Conservation (phyloP, 2,113 vertebrate species). For the Thamnophis sirtalis region DNA sequence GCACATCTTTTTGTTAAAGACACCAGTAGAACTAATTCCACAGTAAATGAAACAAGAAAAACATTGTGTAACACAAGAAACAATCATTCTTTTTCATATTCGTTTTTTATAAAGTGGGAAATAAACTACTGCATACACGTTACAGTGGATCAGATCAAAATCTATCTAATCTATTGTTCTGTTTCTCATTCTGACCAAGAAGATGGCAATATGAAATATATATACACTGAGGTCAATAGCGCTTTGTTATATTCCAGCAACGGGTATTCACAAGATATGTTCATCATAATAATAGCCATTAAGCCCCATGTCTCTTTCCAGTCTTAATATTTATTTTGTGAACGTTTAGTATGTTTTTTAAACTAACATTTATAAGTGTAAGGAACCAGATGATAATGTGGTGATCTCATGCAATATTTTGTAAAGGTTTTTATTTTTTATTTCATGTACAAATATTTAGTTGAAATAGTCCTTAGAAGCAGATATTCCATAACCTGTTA, state of each 20-base stretch:
- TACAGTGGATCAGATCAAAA: not conserved
- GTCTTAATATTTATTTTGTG: not conserved
- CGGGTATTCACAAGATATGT: no score
- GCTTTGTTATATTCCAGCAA: not conserved
- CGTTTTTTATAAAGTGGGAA: not conserved
- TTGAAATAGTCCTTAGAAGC: conserved; percentile 37
- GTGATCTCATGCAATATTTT: conserved; percentile 10
- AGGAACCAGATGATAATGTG: conserved; percentile 10
- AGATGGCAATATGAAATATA: not conserved
- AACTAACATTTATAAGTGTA: not conserved
- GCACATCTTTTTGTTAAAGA: not conserved
- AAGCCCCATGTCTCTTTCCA: not conserved
- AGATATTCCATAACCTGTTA: conserved; percentile 27
- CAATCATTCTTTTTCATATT: not conserved
- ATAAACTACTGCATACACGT: not conserved
- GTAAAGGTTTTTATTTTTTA: not conserved
- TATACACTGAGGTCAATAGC: not conserved
- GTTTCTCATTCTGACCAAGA: not conserved
- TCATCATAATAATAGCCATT: not conserved
- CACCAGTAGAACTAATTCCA: not conserved
- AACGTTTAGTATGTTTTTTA: not conserved
- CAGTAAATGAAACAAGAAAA: not conserved
- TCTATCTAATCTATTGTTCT: not conserved
- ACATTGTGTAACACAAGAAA: not conserved
- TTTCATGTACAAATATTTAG: conserved; percentile 24